Evolutionary conservation across 2,888 invertebrate genomes (phyloP), one percentile per base, ranked within the genome.

Genomic region (Pyrrhia umbra): DNA sequence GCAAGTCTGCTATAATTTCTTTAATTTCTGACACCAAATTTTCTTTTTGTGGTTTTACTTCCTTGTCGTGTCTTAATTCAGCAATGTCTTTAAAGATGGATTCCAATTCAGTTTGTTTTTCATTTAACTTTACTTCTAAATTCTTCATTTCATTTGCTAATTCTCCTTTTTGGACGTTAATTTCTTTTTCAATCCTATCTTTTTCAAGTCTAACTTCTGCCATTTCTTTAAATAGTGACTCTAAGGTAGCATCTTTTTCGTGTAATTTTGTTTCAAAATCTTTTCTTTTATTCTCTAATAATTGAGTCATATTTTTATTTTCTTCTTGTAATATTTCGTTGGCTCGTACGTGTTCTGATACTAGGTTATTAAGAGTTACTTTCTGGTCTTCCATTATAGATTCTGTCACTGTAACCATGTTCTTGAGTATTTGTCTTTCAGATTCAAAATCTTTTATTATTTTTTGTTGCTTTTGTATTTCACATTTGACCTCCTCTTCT

Each of bases 361-460:
- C 86, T 8, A 79, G 67, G 25, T 84, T 88, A 57, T 82, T 87
- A 0, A 88, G 74, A n/a, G 74, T 77, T 2, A 71, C 56, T 80
- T 88, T 91, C 62, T 89, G 86, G 70, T 92, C 91, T 61, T 91
- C 91, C 91, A 91, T 91, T 0, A 91, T 85, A 3, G 91, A 88
- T 79, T 92, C 91, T 1, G 91, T 91, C 0, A 91, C 90, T 2
- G 90, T 85, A 5, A 91, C 85, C 90, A 91, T 90, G 59, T 91
- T 91, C 66, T 89, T 88, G 30, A 91, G 83, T 13, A 90, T 85
- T 39, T 85, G 85, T 25, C 89, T 83, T 68, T 92, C 91, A 0
- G 90, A 88, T 65, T 92, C 90, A 60, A 91, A 92, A 62, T 92
- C 92, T 6, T 61, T 82, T 2, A 88, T 82, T 0, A 90, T 46